These are phyloP conservation scores for Paelopatides confundens DNA, from an alignment of 53 echinoderm and acorn worm species.

Conservation along the genomic window DNA sequence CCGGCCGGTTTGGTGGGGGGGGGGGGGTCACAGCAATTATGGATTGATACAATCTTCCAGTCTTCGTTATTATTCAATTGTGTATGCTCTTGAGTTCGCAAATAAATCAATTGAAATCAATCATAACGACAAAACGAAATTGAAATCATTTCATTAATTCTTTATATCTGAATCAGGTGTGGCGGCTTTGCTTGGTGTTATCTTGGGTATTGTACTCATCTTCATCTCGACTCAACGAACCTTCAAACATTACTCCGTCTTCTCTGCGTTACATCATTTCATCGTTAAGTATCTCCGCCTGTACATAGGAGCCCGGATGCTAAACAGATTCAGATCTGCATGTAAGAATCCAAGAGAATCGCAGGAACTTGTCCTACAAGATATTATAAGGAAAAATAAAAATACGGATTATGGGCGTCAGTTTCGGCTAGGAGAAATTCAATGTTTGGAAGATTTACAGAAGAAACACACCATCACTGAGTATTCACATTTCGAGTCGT, in stretches of 20 bases:
- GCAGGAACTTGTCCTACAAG: constrained; percentile 54
- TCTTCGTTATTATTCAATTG: no score
- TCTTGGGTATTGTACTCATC: background rate
- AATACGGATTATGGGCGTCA: constrained; percentile 67
- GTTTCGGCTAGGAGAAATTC: constrained; percentile 58
- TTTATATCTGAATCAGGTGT: background rate
- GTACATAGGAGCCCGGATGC: background rate
- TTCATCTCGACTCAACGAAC: constrained; percentile 11
- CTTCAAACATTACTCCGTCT: background rate
- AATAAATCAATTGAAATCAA: no score
- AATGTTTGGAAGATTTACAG: constrained; percentile 57
- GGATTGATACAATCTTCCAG: no score
- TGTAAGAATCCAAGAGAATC: constrained; percentile 59
- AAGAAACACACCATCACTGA: constrained; percentile 67
- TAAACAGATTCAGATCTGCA: background rate
- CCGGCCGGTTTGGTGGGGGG: no score
- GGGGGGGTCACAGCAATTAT: no score
- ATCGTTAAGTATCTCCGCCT: background rate
- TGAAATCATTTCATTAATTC: no score
- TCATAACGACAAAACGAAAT: no score
- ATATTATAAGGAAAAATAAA: constrained; percentile 56
- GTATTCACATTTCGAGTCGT: constrained; percentile 66
- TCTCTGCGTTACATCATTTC: constrained; percentile 1
- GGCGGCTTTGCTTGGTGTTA: background rate
- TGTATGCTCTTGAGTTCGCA: no score